phyloP scores from a whole-genome alignment of 2,888 invertebrate genomes.

The Drosophila vallismaia region DNA sequence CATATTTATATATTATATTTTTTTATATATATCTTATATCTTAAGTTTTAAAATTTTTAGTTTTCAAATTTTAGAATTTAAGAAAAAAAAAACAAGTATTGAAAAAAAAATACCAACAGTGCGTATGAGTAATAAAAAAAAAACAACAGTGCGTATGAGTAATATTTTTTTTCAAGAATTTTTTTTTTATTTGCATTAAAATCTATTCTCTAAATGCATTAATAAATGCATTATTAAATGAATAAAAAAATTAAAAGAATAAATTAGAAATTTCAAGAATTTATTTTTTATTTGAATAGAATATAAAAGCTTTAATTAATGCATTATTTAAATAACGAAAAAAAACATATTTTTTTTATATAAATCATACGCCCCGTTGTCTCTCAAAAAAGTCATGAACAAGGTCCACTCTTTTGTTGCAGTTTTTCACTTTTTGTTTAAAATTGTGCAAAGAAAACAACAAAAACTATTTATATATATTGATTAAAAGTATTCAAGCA shows the following conservation, averaged over 20 bases:
- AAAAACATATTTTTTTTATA: background rate
- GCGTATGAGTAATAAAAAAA: background rate
- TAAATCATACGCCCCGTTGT: slow-evolving; percentile 1
- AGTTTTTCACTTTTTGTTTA: background rate
- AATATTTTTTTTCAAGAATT: background rate
- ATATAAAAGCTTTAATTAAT: no score
- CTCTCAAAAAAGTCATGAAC: background rate
- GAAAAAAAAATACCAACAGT: no score
- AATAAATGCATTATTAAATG: no score
- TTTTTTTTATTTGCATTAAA: no score
- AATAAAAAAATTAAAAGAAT: no score
- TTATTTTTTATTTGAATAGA: no score
- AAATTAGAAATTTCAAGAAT: no score
- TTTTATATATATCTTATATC: no score
- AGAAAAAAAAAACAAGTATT: background rate
- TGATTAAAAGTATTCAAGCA: background rate
- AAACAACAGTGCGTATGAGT: background rate
- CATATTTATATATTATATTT: no score
- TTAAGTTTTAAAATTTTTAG: no score
- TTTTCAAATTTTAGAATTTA: background rate
- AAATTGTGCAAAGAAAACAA: background rate
- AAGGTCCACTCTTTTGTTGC: background rate
- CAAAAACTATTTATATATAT: background rate
- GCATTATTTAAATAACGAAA: no score
- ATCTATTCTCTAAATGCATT: no score